These are phyloP conservation scores for Chymomyza fuscimana DNA, from an alignment of 2,888 invertebrate genomes.

Conservation along the genomic window DNA sequence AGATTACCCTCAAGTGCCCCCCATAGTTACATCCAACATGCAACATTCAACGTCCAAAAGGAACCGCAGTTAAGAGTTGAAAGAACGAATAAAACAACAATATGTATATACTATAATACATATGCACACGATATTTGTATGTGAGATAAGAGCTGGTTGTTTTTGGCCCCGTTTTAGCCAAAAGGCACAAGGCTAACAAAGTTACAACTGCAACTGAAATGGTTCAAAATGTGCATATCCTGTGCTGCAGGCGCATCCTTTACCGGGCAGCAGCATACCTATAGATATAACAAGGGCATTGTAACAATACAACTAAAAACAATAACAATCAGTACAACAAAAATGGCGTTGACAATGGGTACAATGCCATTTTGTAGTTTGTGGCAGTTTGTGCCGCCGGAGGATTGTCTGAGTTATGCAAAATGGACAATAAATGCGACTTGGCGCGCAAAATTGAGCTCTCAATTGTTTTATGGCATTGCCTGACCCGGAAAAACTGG, in stretches of 20 bases:
- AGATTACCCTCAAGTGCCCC: background rate
- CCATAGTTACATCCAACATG: background rate
- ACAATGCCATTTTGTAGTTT: background rate
- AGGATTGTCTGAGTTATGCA: constrained; percentile 46
- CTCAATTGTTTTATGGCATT: constrained; percentile 67
- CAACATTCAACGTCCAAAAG: background rate
- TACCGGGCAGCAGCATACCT: background rate
- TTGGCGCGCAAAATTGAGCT: constrained; percentile 63
- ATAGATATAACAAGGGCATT: background rate
- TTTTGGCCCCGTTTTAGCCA: constrained; percentile 10
- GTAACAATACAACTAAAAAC: background rate
- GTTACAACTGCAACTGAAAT: constrained; percentile 60
- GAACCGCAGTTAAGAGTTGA: background rate
- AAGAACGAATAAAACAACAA: constrained; percentile 52
- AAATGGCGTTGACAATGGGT: constrained; percentile 5
- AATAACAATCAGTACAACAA: background rate
- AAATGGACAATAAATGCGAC: constrained; percentile 49
- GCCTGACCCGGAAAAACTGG: constrained; percentile 37
- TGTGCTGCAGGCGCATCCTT: constrained; percentile 44
- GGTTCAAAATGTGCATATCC: constrained; percentile 56
- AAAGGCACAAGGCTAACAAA: constrained; percentile 48
- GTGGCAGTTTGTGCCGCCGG: constrained; percentile 1
- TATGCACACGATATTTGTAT: constrained; percentile 45
- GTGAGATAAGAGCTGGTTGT: constrained; percentile 57
- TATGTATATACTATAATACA: no score